Evolutionary conservation across 2,888 invertebrate species (phyloP), one percentile per base, ranked within the genome.

Genomic region (Brachypterus glaber): DNA sequence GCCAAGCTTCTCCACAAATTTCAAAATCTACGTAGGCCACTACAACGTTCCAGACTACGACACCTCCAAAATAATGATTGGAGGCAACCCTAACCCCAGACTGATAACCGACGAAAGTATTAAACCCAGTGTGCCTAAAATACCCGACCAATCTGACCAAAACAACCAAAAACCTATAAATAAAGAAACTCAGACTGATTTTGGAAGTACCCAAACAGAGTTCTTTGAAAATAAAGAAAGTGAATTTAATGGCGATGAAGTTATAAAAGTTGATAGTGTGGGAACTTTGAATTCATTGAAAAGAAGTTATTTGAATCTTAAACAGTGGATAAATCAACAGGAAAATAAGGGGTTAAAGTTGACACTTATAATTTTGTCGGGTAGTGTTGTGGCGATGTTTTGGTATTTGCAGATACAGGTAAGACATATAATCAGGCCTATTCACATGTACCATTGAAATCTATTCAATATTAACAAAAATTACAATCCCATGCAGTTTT

Each of bases 331-430:
- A 1, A 75, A 79, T 54, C 79, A 82, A 51, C 82, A 85, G 53
- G 85, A 85, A 49, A 84, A 82, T 57, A 79, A 82, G 54, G 79
- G 74, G 2, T 62, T 84, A 1, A 84, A 84, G 62, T 68, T 84
- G 30, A 71, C 76, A 13, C 60, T 85, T 2, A 76, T 82, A 18
- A 71, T 83, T 37, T 66, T 83, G 31, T 70, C 77, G 17, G 77
- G 81, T 31, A 70, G 79, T 44, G 77, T 84, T 39, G 69, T 83
- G 41, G 72, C 76, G 13, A 76, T 84, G 76, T 79, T 81, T 58
- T 83, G 80, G 79, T 84, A 84, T 58, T 71, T 82, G 26, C 73
- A 79, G 55, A 75, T 77, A 62, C 79, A 83, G 66, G 81, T 79
- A 58, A 68, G 67, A n/a, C n/a, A n/a, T n/a, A n/a, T n/a, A n/a